Conservation (phyloP, 2,888 invertebrate species). For the Tanypteryx hageni region DNA sequence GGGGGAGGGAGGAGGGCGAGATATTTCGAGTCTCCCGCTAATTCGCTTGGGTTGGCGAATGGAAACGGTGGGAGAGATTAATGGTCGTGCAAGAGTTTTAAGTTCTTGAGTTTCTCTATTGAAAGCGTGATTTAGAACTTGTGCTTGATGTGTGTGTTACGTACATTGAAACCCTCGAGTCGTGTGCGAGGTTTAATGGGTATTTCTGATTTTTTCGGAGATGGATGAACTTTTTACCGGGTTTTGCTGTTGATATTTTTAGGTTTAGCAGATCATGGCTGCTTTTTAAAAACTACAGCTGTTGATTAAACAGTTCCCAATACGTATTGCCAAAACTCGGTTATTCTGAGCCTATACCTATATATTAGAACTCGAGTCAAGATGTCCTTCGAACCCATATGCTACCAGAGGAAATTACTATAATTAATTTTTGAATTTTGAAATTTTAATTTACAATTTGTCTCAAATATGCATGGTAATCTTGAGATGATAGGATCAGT, state of each 20-base stretch:
- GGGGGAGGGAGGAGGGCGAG: not conserved
- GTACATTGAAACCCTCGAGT: constrained; percentile 2
- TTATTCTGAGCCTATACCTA: too few species aligned
- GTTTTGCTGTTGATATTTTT: not conserved
- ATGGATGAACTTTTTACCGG: constrained; percentile 8
- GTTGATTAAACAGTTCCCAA: too few species aligned
- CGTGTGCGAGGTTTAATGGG: constrained; percentile 24
- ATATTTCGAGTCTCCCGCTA: constrained; percentile 53
- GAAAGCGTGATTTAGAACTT: constrained; percentile 47
- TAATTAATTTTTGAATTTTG: too few species aligned
- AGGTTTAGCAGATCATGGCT: too few species aligned
- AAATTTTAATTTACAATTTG: too few species aligned
- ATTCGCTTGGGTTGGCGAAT: constrained; percentile 21
- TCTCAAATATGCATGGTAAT: too few species aligned
- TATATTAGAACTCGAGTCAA: too few species aligned
- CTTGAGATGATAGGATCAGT: too few species aligned
- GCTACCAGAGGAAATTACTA: too few species aligned
- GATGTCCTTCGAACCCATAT: too few species aligned
- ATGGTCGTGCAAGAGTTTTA: constrained; percentile 45
- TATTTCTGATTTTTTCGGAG: not conserved
- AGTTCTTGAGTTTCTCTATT: constrained; percentile 31
- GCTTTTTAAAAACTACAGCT: too few species aligned
- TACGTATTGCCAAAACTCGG: too few species aligned
- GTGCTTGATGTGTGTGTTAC: constrained; percentile 33
- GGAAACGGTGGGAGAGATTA: constrained; percentile 44